Base-by-base conservation (phyloP, 2,113 vertebrate genomes). In the Meles meles region DNA sequence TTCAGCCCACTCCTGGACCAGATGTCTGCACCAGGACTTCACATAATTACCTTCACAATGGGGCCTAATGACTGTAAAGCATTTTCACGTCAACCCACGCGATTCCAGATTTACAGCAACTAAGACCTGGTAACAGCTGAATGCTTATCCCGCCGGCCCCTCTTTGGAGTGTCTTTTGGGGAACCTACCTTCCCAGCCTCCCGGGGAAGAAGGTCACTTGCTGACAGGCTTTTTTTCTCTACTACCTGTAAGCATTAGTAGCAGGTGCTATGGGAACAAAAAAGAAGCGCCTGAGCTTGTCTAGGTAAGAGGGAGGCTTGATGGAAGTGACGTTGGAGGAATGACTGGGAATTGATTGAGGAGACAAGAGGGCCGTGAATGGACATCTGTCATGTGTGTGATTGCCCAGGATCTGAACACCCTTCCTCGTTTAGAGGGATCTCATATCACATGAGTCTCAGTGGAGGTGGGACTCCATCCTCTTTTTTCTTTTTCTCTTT, bases 1-100 rank as follows among this genome's bases (percentile, higher is more conserved):
- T 82, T 65, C 96, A 90, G 90, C 91, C 83, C 96, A 97, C 91
- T 95, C 67, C 49, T 85, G 94, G 94, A 72, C 87, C 93, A 93
- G 96, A 81, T 96, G 80, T 88, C 90, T 88, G 88, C 65, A 44
- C 37, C n/a, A 82, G 88, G 88, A 79, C 87, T 52, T 88, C 47
- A 21, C 67, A 8, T 93, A 93, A 96, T 97, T 90, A 74, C 95
- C 55, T 92, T 96, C 92, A 92, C 94, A 90, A 44, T 92, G 84
- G 76, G 71, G 44, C 63, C 72, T 97, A 42, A 96, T 88, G 97
- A 95, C 44, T 14, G 42, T 0, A 47, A 84, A 94, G 61, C 29
- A 4, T 52, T 76, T 72, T 57, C 71, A 71, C 87, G 59, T 86
- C 95, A 42, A 18, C 74, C 87, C 57, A 92, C 95, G n/a, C 4